These are phyloP conservation scores for Diorhabda sublineata DNA, from an alignment of 1,140 invertebrate species.

Conservation along the genomic window DNA sequence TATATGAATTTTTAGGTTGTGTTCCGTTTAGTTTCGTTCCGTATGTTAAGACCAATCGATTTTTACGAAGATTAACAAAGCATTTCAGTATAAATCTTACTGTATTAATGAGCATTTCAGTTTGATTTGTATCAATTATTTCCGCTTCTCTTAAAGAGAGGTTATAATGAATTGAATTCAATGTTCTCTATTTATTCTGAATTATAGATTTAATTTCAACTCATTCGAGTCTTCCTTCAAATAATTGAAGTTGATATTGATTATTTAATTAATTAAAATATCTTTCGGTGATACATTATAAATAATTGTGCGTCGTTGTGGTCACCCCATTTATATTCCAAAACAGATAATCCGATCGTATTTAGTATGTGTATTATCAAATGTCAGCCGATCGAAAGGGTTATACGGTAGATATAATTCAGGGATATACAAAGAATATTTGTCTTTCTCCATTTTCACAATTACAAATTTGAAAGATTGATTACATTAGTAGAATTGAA, in stretches of 20 bases:
- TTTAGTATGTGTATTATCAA: neutral
- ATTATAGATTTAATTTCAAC: slow-evolving; percentile 9
- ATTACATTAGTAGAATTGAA: too few relatives aligned
- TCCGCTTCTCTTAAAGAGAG: neutral
- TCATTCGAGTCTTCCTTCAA: slow-evolving; percentile 13
- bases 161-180: slow-evolving; percentile 1
- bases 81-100: neutral
- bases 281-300: slow-evolving; percentile 9
- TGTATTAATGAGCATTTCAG: neutral
- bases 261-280: slow-evolving; percentile 17
- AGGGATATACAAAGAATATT: too few relatives aligned
- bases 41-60: too few relatives aligned
- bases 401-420: too few relatives aligned
- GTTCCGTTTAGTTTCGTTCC: too few relatives aligned
- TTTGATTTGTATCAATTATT: slow-evolving; percentile 1
- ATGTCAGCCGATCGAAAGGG: neutral
- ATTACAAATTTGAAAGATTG: too few relatives aligned
- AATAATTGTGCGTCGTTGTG: slow-evolving; percentile 7
- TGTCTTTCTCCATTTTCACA: too few relatives aligned
- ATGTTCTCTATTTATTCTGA: neutral
- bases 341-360: neutral
- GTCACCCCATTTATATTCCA: neutral
- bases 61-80: neutral
- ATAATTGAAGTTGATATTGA: slow-evolving; percentile 15
- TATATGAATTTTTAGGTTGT: too few relatives aligned